Percentiles rank a stretch among this genome's conserved stretches.
Conservation (phyloP, 1,140 invertebrate species). For the Philotrypesis tridentata region DNA sequence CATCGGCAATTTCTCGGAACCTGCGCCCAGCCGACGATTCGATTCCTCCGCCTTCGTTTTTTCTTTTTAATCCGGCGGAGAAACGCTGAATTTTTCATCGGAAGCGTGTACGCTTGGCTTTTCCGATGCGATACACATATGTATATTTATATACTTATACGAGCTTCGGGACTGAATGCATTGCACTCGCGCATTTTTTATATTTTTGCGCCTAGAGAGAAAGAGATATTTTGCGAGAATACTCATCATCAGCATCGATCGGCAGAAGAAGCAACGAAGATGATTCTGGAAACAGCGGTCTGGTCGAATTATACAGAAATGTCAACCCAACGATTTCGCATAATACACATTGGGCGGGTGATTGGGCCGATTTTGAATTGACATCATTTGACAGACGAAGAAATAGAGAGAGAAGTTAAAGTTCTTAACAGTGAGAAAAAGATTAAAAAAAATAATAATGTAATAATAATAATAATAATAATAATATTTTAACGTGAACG, state of each 20-base stretch:
- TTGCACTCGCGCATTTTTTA: no score
- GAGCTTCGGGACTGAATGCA: no score
- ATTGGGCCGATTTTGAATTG: conserved; percentile 40
- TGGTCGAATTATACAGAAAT: not conserved
- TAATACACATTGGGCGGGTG: conserved; percentile 21
- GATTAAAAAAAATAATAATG: conserved; percentile 22
- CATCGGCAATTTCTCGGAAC: not conserved
- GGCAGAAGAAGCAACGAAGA: not conserved
- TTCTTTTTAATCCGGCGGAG: not conserved
- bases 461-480: not conserved
- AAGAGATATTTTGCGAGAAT: no score
- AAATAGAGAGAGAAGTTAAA: conserved; percentile 35
- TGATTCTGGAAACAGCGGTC: conserved; percentile 1
- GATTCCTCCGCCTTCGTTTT: not conserved
- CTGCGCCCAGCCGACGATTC: not conserved
- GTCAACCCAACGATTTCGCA: conserved; percentile 9
- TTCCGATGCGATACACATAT: not conserved
- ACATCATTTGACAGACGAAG: conserved; percentile 36
- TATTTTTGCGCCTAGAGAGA: no score
- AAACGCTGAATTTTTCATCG: conserved; percentile 29
- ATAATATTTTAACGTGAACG: no score
- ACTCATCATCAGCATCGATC: no score
- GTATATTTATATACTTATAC: no score
- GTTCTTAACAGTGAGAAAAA: conserved; percentile 42
- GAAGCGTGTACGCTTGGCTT: not conserved